A percentile compares a stretch with the other conserved stretches of the same genome.
These are phyloP conservation scores for Sebastiscus albofasciatus DNA, from an alignment of 2,797 vertebrate genomes.

Conservation along the genomic window DNA sequence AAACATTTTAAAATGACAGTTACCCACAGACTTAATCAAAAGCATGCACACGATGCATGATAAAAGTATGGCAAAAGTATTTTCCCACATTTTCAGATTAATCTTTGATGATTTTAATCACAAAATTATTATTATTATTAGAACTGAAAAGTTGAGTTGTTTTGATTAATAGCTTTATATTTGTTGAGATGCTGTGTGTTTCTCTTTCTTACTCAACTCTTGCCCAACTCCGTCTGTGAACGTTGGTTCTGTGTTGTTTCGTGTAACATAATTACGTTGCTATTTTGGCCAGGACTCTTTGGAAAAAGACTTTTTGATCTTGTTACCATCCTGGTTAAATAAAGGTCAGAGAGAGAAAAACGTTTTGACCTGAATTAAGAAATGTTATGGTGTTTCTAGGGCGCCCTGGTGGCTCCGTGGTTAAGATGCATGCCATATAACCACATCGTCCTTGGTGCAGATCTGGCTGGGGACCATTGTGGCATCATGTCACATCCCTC, in stretches of 20 bases:
- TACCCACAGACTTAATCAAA: background rate
- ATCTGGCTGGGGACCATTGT: conserved; percentile 14
- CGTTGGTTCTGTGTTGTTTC: conserved; percentile 15
- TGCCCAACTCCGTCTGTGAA: conserved; percentile 3
- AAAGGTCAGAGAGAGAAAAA: conserved; percentile 46
- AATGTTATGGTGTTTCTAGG: conserved; percentile 41
- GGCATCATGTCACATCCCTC: conserved; percentile 12
- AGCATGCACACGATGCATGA: background rate
- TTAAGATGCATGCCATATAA: conserved; percentile 28
- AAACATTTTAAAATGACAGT: background rate
- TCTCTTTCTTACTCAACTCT: background rate
- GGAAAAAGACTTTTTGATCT: conserved; percentile 37
- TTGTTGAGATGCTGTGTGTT: background rate
- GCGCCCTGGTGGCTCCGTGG: conserved; percentile 37
- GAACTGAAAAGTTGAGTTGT: no score
- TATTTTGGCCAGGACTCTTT: conserved; percentile 29
- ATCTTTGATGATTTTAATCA: background rate
- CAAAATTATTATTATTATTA: no score
- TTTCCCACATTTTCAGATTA: background rate
- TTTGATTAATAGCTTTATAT: background rate
- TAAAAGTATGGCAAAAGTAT: background rate
- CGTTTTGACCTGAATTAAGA: conserved; percentile 50
- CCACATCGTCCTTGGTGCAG: conserved; percentile 28
- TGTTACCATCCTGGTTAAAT: conserved; percentile 46
- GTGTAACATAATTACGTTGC: conserved; percentile 29